phyloP scores from a whole-genome alignment of 2,113 vertebrate genomes.

The Cyprinus carpio region DNA sequence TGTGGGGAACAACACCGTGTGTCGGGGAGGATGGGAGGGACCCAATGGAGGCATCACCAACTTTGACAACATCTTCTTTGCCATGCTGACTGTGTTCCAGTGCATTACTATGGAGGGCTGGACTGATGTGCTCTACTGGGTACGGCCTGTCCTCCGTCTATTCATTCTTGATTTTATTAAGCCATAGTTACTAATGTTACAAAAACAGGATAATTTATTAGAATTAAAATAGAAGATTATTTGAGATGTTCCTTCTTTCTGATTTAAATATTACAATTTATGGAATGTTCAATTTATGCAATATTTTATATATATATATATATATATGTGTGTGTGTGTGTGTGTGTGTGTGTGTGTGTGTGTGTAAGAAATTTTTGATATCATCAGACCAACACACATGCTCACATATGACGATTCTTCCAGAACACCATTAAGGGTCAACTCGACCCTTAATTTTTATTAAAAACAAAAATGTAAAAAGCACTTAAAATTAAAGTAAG shows the following conservation, averaged over 20 bases:
- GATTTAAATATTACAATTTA: too few species aligned
- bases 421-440: neutral
- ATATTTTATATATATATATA: neutral
- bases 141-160: constrained; percentile 48
- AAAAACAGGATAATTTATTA: neutral
- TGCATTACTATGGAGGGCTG: constrained; percentile 94
- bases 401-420: too few species aligned
- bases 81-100: constrained; percentile 91
- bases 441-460: neutral
- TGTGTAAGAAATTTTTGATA: too few species aligned
- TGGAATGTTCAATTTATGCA: neutral
- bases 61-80: constrained; percentile 94
- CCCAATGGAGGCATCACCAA: constrained; percentile 92
- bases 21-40: constrained; percentile 84
- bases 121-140: constrained; percentile 92
- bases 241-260: neutral
- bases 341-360: too few species aligned
- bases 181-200: neutral
- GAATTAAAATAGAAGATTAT: neutral
- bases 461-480: neutral
- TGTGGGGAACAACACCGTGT: constrained; percentile 79
- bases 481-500: too few species aligned
- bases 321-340: too few species aligned
- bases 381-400: too few species aligned
- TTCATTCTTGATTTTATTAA: neutral